Conservation (phyloP, 2,797 vertebrate species). For the Heliangelus exortis region DNA sequence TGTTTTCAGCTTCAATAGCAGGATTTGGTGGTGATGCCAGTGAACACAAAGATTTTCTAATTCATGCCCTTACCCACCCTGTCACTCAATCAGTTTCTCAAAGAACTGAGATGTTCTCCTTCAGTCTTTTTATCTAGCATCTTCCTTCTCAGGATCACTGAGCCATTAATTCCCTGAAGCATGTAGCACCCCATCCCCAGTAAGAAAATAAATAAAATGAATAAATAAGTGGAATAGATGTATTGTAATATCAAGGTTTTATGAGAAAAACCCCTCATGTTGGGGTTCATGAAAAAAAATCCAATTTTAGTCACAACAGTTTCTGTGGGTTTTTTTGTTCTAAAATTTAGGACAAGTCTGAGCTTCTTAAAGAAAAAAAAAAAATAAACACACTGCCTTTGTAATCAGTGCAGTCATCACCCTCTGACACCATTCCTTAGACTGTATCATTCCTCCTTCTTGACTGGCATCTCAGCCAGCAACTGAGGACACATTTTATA, state of each 20-base stretch:
- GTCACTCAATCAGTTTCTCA: neutral
- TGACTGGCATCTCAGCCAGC: neutral
- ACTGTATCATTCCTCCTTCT: neutral
- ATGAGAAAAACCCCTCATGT: neutral
- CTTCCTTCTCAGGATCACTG: neutral
- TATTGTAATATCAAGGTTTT: neutral
- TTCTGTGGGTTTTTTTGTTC: neutral
- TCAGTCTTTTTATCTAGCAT: neutral
- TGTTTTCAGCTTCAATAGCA: neutral
- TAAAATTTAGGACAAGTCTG: neutral
- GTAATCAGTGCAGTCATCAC: neutral
- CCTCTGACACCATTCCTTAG: neutral
- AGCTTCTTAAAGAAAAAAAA: neutral
- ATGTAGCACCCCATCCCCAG: rapidly evolving
- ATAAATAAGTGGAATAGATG: neutral
- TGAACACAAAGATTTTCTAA: neutral
- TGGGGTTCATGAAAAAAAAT: neutral
- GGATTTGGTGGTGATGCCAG: neutral
- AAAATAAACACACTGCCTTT: neutral
- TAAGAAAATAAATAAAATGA: neutral
- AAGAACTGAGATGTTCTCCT: neutral
- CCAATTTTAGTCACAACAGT: neutral
- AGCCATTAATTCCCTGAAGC: neutral
- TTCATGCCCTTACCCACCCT: neutral
- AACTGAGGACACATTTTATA: neutral